Evolutionary conservation across 2,113 vertebrate species (phyloP), one percentile per base, ranked within the genome.

Genomic region (Notarius lentiginosus): DNA sequence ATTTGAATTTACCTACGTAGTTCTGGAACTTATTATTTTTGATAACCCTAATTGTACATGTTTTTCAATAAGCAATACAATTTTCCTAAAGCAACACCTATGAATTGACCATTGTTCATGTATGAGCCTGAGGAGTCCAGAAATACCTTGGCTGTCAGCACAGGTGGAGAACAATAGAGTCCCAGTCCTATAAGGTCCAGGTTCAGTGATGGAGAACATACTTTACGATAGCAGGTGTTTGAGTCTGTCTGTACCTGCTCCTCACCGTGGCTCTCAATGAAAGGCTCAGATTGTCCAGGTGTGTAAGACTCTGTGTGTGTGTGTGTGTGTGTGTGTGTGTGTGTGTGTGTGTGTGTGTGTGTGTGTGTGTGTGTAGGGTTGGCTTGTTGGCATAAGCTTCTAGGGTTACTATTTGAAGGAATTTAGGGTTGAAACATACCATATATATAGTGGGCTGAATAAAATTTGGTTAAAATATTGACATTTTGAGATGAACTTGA

Each of bases 121-220:
- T 88, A 83, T 84, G 89, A 91, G 92, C 91, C 90, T 89, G 91
- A 93, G 89, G 88, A 95, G 93, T 93, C 93, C 92, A 92, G 92
- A 92, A 95, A 95, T 95, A 94, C 93, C 93, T 95, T 92, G 93
- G 94, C 94, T 90, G 91, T 94, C 92, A 91, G 93, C 88, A 91
- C 89, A 70, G 15, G 76, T 72, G 83, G 85, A 88, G 93, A 94
- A 95, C 95, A 96, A 95, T 94, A 92, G 90, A 60, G 88, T 89
- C 94, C 94, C 95, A 95, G 95, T 95, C 91, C 90, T 94, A 89
- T 91, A 91, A 91, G 92, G 92, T 92, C 93, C 92, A 94, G 92
- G 93, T 91, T 94, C 93, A 93, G 91, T 94, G 95, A 95, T 94
- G 94, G 94, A 94, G 94, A 94, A 95, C 94, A 94, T 95, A 95